phyloP scores from a whole-genome alignment of 2,888 invertebrate species.

The Pocota personata region DNA sequence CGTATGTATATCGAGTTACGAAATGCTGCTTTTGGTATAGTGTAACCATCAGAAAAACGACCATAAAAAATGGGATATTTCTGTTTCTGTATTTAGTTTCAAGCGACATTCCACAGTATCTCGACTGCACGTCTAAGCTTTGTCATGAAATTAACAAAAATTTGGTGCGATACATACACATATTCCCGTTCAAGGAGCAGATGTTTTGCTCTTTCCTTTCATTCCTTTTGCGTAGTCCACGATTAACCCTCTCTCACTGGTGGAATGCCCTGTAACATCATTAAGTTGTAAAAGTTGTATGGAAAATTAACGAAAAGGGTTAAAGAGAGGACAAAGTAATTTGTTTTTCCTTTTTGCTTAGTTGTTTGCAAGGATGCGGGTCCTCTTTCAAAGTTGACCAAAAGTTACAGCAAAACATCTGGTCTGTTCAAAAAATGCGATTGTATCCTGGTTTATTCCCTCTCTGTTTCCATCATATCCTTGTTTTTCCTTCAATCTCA shows the following conservation, averaged over 20 bases:
- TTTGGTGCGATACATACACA: neutral
- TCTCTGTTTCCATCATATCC: neutral
- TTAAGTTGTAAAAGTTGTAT: conserved; percentile 17
- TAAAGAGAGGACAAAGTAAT: neutral
- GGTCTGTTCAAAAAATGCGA: neutral
- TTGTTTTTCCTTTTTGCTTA: neutral
- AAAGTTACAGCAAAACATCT: conserved; percentile 9
- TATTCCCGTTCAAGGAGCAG: neutral
- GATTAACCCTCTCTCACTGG: neutral
- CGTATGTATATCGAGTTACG: too few relatives aligned
- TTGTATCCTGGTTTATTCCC: neutral
- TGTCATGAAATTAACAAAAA: neutral
- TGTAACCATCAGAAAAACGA: too few relatives aligned
- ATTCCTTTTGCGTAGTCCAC: neutral
- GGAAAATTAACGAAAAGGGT: conserved; percentile 19
- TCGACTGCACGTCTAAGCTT: neutral
- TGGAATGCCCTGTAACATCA: conserved; percentile 9
- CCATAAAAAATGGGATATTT: too few relatives aligned
- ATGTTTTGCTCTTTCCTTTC: neutral
- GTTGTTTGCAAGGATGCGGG: neutral
- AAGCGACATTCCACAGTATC: neutral
- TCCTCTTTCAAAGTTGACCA: conserved; percentile 16
- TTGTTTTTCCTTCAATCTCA: neutral
- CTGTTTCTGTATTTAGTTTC: neutral
- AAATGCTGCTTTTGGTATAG: too few relatives aligned